Evolutionary conservation across 2,888 invertebrate species (phyloP), one percentile per base, ranked within the genome.

Genomic region (Cynaeus angustus): DNA sequence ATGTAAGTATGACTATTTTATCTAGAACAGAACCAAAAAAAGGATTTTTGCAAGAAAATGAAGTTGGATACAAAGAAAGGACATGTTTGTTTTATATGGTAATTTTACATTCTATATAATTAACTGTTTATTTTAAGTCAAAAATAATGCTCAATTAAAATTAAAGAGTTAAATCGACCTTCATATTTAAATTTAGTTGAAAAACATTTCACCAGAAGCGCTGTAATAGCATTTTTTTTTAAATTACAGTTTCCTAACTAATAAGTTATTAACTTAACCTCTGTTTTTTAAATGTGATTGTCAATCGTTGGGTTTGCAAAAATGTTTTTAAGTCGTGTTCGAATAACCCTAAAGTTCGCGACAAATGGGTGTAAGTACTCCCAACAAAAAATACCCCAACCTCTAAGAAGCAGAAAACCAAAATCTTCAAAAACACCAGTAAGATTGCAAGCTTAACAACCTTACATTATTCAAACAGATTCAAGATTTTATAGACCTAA

Each of bases 401-500:
- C 88, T 0, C 72, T 88, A 14, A 83, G 86, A 30, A 85, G 85
- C 26, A 85, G 80, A 72, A 88, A 88, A 73, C 78, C 84, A 3
- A 88, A 87, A 77, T 87, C 88, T 0, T 74, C 75, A 4, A 80
- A 83, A 64, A 84, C 82, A 38, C 80, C 85, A 68, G 88, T 87
- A 75, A 80, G 79, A 73, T 43, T 48, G 41, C 16, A 52, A 28
- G 7, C 13, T 10, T 43, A 10, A n/a, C 46, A 37, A 50, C 16
- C 1, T 9, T 28, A 26, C n/a, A 43, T 61, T 10, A 68, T 68
- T 45, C 67, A 55, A 45, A 66, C 66, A 83, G 83, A 76, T 76
- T 14, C 80, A 83, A 81, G 77, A 76, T 78, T 95, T 95, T 83
- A 88, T 94, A 0, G 96, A 97, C 85, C 87, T 89, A 2, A 89